These are phyloP conservation scores for Cyrtorhinus lividipennis DNA, from an alignment of 1,140 invertebrate genomes.

Conservation along the genomic window DNA sequence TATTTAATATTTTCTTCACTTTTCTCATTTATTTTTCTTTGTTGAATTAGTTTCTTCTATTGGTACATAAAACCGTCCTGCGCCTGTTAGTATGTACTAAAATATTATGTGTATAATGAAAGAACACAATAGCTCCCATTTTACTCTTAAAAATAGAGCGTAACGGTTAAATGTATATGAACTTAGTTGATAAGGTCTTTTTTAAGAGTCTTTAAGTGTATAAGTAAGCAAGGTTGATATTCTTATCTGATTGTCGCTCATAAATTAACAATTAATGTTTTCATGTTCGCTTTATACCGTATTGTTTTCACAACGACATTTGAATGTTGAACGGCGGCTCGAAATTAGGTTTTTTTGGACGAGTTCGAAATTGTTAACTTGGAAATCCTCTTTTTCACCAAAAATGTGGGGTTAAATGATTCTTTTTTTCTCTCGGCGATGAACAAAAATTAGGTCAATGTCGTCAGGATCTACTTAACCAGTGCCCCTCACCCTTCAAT, in stretches of 20 bases:
- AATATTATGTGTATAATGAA: neutral
- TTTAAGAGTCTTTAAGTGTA: neutral
- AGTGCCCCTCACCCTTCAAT: too few relatives aligned
- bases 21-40: neutral
- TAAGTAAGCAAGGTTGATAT: neutral
- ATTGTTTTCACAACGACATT: neutral
- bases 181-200: neutral
- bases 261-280: neutral
- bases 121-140: neutral
- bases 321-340: neutral
- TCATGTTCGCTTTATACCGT: neutral
- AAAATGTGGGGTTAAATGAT: neutral
- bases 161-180: neutral
- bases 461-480: too few relatives aligned
- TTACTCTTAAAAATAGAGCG: neutral
- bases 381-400: neutral
- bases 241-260: slow-evolving; percentile 2
- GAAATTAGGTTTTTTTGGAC: neutral
- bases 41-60: slow-evolving; percentile 14
- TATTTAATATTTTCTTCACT: neutral
- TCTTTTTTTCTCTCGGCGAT: too few relatives aligned
- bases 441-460: too few relatives aligned
- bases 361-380: neutral
- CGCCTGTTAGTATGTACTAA: slow-evolving; percentile 15
- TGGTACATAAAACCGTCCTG: slow-evolving; percentile 21